A percentile compares a stretch with the other conserved stretches of the same genome.
phyloP scores from a whole-genome alignment of 2,113 vertebrate genomes.

The Chiloscyllium plagiosum region DNA sequence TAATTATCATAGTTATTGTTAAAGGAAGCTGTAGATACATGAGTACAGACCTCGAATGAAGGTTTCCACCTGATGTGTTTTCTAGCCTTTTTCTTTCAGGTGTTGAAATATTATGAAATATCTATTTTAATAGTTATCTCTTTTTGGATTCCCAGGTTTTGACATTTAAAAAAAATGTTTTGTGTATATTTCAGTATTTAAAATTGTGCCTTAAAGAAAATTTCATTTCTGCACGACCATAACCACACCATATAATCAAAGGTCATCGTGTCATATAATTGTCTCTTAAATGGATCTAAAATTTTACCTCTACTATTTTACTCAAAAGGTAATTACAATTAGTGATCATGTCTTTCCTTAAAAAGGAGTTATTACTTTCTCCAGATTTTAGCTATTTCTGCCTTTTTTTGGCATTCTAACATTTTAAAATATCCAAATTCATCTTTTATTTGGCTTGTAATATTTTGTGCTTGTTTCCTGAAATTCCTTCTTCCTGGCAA shows the following conservation, averaged over 20 bases:
- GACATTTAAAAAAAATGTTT: neutral
- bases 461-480: neutral
- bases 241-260: neutral
- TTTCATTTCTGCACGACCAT: neutral
- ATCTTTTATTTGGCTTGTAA: neutral
- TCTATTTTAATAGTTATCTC: neutral
- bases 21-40: neutral
- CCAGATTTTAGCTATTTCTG: neutral
- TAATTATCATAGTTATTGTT: neutral
- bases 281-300: neutral
- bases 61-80: neutral
- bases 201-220: neutral
- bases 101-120: neutral
- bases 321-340: neutral
- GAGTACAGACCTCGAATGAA: neutral
- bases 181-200: neutral
- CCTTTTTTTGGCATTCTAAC: neutral
- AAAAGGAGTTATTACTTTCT: neutral
- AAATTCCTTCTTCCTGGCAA: neutral
- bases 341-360: neutral
- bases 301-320: neutral
- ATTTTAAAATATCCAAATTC: neutral
- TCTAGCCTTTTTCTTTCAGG: neutral
- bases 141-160: neutral
- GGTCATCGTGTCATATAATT: neutral